phyloP scores from a whole-genome alignment of 2,888 invertebrate species.

The Matsumyia berberina region DNA sequence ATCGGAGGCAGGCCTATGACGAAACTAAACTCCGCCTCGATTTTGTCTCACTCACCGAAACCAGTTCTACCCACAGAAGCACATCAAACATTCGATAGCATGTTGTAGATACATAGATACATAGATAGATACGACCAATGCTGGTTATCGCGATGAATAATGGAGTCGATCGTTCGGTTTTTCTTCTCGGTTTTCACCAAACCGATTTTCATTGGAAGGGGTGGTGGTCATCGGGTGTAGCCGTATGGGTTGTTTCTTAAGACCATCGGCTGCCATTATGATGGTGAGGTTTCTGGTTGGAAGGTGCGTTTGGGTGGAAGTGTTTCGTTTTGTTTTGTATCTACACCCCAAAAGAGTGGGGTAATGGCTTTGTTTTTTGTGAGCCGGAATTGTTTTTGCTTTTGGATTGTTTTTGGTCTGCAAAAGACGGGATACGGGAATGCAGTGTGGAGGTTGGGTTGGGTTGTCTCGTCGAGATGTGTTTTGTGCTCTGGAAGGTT shows the following conservation, averaged over 20 bases:
- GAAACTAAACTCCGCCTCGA: constrained; percentile 52
- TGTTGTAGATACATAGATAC: constrained; percentile 64
- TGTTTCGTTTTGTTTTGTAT: constrained; percentile 12
- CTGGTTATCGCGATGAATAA: constrained; percentile 67
- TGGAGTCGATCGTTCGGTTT: constrained; percentile 70
- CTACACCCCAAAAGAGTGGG: constrained; percentile 9
- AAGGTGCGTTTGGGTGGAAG: constrained; percentile 28
- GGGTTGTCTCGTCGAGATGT: neutral
- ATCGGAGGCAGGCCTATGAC: constrained; percentile 24
- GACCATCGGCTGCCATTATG: constrained; percentile 59
- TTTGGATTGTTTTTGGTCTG: neutral
- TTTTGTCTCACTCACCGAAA: constrained; percentile 16
- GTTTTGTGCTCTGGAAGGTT: neutral
- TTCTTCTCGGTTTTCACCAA: constrained; percentile 21
- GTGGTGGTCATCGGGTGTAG: constrained; percentile 12
- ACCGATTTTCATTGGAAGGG: constrained; percentile 58
- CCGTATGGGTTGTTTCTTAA: constrained; percentile 40
- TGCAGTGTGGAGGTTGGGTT: constrained; percentile 1
- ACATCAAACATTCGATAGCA: constrained; percentile 61
- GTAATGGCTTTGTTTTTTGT: neutral
- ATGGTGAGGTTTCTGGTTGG: constrained; percentile 15
- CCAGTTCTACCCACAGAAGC: constrained; percentile 42
- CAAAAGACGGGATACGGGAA: too few relatives aligned
- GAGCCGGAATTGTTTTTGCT: neutral
- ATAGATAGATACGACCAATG: constrained; percentile 61